A percentile compares a stretch with the other conserved stretches of the same genome.
Evolutionary conservation across 1,140 invertebrate genomes (phyloP).

Genomic region (Wasmannia auropunctata): DNA sequence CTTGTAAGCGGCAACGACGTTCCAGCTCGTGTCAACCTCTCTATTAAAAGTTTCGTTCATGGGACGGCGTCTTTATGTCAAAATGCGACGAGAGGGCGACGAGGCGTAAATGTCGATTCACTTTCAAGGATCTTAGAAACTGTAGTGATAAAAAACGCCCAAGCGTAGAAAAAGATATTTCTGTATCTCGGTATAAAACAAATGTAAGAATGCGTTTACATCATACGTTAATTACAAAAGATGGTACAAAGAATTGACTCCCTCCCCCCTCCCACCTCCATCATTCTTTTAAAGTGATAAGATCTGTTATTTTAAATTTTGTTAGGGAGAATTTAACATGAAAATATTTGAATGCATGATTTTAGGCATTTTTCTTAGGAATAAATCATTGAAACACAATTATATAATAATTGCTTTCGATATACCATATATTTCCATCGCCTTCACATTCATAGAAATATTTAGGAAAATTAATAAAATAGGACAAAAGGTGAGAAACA

Average conservation of each 20-base stretch:
- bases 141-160: not conserved
- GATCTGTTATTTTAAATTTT: not conserved
- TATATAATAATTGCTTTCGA: too few relatives aligned
- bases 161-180: not conserved
- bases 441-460: not conserved
- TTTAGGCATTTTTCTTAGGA: not conserved
- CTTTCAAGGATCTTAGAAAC: not conserved
- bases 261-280: too few relatives aligned
- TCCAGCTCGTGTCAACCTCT: constrained; percentile 47
- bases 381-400: not conserved
- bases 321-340: not conserved
- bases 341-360: not conserved
- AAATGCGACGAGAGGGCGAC: constrained; percentile 45
- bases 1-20: constrained; percentile 48
- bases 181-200: not conserved
- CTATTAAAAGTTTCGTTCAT: constrained; percentile 59
- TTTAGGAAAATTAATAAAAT: not conserved
- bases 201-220: not conserved
- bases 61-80: constrained; percentile 61
- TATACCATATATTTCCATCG: not conserved
- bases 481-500: not conserved
- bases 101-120: constrained; percentile 50
- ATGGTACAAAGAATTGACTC: not conserved
- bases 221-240: not conserved
- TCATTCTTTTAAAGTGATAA: not conserved